phyloP scores from a whole-genome alignment of 2,888 invertebrate species.

The Leptopilina drosophilae region DNA sequence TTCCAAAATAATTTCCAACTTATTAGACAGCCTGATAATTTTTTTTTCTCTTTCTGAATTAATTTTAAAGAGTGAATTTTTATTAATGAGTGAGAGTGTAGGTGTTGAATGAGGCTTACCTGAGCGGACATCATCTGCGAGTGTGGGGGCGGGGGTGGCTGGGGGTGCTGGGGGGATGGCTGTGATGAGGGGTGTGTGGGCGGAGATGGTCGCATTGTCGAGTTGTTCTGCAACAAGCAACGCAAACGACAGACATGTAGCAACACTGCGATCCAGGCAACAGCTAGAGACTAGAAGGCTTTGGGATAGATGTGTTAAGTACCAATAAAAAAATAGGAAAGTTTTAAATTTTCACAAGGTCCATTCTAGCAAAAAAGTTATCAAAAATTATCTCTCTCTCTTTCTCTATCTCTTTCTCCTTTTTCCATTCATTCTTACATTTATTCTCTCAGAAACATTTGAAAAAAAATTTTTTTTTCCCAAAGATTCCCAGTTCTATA shows the following conservation, averaged over 20 bases:
- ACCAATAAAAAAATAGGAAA: constrained; percentile 30
- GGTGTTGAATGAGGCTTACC: constrained; percentile 76
- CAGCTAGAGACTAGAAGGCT: constrained; percentile 72
- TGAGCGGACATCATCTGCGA: constrained; percentile 90
- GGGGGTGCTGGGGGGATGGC: constrained; percentile 90
- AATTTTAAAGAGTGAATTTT: constrained; percentile 62
- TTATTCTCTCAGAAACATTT: no score
- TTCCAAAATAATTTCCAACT: no score
- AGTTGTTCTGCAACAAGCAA: constrained; percentile 82
- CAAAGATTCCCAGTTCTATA: constrained; percentile 19
- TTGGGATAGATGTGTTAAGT: constrained; percentile 54
- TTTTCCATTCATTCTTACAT: no score
- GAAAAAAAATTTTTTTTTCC: background rate
- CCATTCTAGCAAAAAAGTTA: constrained; percentile 39
- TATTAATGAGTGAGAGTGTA: constrained; percentile 65
- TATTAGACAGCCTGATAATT: no score
- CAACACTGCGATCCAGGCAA: constrained; percentile 76
- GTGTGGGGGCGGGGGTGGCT: constrained; percentile 87
- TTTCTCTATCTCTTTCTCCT: background rate
- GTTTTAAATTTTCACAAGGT: constrained; percentile 19
- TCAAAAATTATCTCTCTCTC: background rate
- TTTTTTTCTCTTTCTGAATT: no score
- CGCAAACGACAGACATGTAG: constrained; percentile 77
- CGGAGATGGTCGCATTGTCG: constrained; percentile 89
- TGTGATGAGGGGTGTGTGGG: constrained; percentile 94